A percentile compares a stretch with the other conserved stretches of the same genome.
Conservation (phyloP, 2,797 vertebrate genomes). For the Orientallactaga sibirica region DNA sequence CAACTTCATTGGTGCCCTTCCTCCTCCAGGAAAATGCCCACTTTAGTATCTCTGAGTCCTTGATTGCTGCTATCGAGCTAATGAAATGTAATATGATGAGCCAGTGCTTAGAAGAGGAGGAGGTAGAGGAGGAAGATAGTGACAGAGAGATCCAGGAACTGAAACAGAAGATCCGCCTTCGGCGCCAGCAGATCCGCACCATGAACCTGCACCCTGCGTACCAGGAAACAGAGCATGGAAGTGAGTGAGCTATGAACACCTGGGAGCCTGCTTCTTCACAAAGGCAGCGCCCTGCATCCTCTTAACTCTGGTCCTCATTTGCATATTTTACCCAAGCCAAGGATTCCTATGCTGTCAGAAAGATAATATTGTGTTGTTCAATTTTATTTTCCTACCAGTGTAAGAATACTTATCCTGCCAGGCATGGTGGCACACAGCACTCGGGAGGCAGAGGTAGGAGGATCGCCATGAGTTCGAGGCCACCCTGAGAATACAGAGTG, state of each 20-base stretch:
- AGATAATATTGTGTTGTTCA: background rate
- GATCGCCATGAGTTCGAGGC: too few species aligned
- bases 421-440: too few species aligned
- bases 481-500: too few species aligned
- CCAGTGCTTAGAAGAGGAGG: constrained; percentile 89
- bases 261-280: background rate
- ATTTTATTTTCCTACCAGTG: background rate
- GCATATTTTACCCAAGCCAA: background rate
- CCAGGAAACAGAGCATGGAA: constrained; percentile 86
- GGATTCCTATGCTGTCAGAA: background rate
- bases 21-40: constrained; percentile 96
- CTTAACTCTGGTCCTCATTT: background rate
- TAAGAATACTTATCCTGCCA: background rate
- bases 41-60: constrained; percentile 98
- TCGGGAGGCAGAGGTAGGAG: too few species aligned
- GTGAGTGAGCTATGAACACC: constrained; percentile 83
- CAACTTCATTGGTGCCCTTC: background rate
- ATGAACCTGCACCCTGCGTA: constrained; percentile 87
- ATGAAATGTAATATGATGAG: constrained; percentile 98
- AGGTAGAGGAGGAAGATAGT: constrained; percentile 92
- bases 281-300: background rate
- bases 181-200: constrained; percentile 96
- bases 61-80: constrained; percentile 98
- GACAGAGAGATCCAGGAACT: constrained; percentile 98
- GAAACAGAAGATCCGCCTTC: constrained; percentile 96